Conservation (phyloP, 2,888 invertebrate species). For the Mesoligia furuncula region DNA sequence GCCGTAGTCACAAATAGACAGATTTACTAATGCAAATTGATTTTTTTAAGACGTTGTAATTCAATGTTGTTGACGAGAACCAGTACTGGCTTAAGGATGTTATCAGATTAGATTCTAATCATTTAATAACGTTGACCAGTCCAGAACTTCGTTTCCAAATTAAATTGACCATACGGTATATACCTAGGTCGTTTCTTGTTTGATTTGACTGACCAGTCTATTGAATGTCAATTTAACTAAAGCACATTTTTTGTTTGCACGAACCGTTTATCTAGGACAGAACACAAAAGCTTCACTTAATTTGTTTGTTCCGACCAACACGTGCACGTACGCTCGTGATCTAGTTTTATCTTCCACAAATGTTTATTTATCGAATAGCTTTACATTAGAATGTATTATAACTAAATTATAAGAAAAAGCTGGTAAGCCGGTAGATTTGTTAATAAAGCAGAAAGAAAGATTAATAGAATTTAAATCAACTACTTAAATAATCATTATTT, state of each 20-base stretch:
- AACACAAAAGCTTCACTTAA: conserved; percentile 39
- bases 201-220: conserved; percentile 23
- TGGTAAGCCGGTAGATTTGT: neutral
- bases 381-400: conserved; percentile 10
- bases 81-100: conserved; percentile 39
- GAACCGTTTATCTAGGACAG: conserved; percentile 28
- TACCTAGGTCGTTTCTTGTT: conserved; percentile 5
- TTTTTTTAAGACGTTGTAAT: conserved; percentile 39
- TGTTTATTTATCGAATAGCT: conserved; percentile 37
- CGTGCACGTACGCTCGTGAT: conserved; percentile 38
- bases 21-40: conserved; percentile 28
- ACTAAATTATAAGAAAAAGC: neutral
- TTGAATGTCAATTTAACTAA: conserved; percentile 26
- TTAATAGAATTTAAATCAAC: conserved; percentile 8
- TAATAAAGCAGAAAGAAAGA: neutral
- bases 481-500: conserved; percentile 10
- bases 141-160: conserved; percentile 38
- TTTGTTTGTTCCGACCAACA: conserved; percentile 36
- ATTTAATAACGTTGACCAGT: conserved; percentile 56
- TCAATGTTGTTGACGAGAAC: conserved; percentile 32
- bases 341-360: conserved; percentile 35
- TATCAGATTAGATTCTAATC: conserved; percentile 53
- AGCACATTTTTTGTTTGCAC: conserved; percentile 20
- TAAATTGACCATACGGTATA: conserved; percentile 24
- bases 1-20: conserved; percentile 23